Conservation (phyloP, 2,113 vertebrate species). For the Brienomyrus longianalis region DNA sequence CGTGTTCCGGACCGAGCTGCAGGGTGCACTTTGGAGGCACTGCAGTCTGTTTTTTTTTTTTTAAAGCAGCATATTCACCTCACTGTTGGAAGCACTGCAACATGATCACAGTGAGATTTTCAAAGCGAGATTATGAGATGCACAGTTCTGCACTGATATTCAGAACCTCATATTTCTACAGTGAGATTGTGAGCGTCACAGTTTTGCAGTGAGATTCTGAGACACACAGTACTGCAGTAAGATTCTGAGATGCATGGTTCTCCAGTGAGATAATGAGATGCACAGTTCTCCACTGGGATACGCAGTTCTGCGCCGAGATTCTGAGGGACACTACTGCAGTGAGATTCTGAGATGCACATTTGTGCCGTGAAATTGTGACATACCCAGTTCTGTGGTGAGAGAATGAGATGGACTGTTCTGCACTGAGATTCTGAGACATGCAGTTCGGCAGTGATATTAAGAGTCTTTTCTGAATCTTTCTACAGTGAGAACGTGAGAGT, state of each 20-base stretch:
- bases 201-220: background rate
- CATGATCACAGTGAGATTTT: background rate
- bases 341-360: background rate
- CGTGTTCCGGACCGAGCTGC: slow-evolving; percentile 31
- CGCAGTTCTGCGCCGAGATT: background rate
- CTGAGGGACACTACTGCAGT: background rate
- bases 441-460: background rate
- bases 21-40: slow-evolving; percentile 20
- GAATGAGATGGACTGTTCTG: background rate
- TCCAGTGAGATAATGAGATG: background rate
- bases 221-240: background rate
- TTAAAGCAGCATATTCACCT: background rate
- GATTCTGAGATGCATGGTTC: background rate
- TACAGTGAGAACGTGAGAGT: background rate
- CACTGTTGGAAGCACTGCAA: background rate
- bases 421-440: background rate
- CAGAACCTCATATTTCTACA: background rate
- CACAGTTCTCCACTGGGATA: background rate
- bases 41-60: background rate
- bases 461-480: background rate
- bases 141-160: background rate
- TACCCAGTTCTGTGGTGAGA: background rate
- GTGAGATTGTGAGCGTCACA: background rate
- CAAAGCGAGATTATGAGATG: background rate
- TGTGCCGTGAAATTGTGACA: background rate